These are phyloP conservation scores for Gastrophryne carolinensis DNA, from an alignment of 2,797 vertebrate species.

Conservation along the genomic window DNA sequence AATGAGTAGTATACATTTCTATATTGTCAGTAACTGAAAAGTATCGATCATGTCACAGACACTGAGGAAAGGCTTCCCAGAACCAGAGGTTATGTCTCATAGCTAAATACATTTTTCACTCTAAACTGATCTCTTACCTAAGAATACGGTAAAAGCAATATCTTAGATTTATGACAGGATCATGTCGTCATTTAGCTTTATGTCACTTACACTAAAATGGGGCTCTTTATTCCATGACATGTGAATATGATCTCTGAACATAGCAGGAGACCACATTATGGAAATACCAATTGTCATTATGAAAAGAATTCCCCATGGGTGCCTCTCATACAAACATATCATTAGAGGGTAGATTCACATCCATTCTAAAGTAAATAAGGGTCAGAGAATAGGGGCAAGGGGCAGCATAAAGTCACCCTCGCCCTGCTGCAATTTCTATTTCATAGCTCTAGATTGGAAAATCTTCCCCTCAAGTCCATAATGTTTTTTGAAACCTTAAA, in stretches of 20 bases:
- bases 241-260: not conserved
- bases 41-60: not conserved
- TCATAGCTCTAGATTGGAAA: slow-evolving; percentile 38
- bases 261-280: not conserved
- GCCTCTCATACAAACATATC: slow-evolving; percentile 7
- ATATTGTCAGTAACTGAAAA: not conserved
- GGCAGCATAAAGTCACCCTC: not conserved
- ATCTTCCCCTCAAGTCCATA: slow-evolving; percentile 41
- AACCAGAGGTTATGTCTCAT: not conserved
- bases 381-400: not conserved
- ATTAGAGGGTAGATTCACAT: not conserved
- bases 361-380: not conserved
- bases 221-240: not conserved
- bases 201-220: slow-evolving; percentile 30
- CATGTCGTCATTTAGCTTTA: slow-evolving; percentile 12
- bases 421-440: slow-evolving; percentile 19
- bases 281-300: slow-evolving; percentile 10
- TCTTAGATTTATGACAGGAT: slow-evolving; percentile 16
- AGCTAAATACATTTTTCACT: not conserved
- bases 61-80: not conserved
- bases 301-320: not conserved
- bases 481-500: slow-evolving; percentile 28
- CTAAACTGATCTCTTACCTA: not conserved
- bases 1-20: not conserved
- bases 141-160: slow-evolving; percentile 5